These are phyloP conservation scores for Drosophila mauritiana DNA, from an alignment of 1,140 invertebrate species.

Conservation along the genomic window DNA sequence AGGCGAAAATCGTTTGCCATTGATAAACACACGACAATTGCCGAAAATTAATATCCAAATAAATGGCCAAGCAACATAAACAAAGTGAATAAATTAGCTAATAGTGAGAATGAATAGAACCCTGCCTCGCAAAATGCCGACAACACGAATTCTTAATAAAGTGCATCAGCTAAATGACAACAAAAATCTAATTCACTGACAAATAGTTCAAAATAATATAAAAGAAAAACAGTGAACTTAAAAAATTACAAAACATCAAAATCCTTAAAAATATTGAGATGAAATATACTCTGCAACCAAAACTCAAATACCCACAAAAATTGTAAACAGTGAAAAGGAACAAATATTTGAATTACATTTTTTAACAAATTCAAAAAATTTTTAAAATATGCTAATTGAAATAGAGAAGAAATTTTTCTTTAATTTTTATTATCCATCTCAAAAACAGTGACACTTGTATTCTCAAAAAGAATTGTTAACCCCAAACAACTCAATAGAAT, in stretches of 20 bases:
- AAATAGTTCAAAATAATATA: neutral
- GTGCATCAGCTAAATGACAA: slow-evolving; percentile 1
- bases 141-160: neutral
- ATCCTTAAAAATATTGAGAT: too few species aligned
- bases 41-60: slow-evolving; percentile 15
- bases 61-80: slow-evolving; percentile 6
- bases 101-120: neutral
- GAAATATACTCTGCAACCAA: too few species aligned
- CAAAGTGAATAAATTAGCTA: slow-evolving; percentile 17
- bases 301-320: too few species aligned
- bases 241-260: neutral
- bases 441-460: neutral
- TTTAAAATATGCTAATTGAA: neutral
- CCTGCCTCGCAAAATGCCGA: neutral
- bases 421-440: neutral
- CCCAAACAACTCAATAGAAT: neutral
- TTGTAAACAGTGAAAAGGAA: too few species aligned
- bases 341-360: too few species aligned
- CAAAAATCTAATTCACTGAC: neutral
- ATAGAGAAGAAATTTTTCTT: too few species aligned
- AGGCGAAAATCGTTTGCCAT: slow-evolving; percentile 35
- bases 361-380: neutral
- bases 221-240: neutral
- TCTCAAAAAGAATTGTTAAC: neutral
- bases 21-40: slow-evolving; percentile 16